Conservation (phyloP, 1,140 invertebrate species). For the Vanessa atalanta region DNA sequence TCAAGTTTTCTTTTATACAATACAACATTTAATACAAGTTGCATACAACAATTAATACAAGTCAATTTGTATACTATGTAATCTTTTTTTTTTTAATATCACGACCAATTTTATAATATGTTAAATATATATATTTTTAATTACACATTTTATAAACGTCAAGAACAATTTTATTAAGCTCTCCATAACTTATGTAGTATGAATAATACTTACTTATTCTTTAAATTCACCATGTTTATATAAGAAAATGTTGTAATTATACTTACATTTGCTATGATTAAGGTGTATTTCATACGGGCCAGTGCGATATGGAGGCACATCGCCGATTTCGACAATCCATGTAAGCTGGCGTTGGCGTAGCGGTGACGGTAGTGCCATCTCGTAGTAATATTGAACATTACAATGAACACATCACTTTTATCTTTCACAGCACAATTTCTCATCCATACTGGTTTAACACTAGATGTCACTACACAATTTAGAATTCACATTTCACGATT, state of each 20-base stretch:
- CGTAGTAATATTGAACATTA: constrained; percentile 12
- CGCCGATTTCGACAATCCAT: constrained; percentile 80
- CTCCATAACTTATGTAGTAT: no score
- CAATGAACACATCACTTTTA: constrained; percentile 20
- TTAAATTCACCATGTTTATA: not conserved
- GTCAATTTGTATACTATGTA: no score
- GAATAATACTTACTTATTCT: no score
- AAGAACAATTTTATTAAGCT: not conserved
- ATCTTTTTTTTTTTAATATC: no score
- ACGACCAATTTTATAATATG: no score
- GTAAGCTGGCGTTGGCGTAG: constrained; percentile 71
- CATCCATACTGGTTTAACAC: constrained; percentile 9
- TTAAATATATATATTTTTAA: no score
- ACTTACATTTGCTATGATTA: constrained; percentile 81
- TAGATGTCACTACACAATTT: constrained; percentile 42
- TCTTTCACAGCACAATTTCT: constrained; percentile 3
- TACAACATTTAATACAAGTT: no score
- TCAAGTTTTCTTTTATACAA: no score
- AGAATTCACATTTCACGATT: not conserved
- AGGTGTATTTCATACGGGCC: constrained; percentile 80
- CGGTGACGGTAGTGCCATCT: constrained; percentile 60
- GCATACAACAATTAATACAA: no score
- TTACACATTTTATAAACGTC: no score
- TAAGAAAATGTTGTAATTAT: not conserved
- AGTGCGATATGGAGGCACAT: constrained; percentile 62